phyloP scores from a whole-genome alignment of 1,140 invertebrate genomes.

The Bombus sibiricus region DNA sequence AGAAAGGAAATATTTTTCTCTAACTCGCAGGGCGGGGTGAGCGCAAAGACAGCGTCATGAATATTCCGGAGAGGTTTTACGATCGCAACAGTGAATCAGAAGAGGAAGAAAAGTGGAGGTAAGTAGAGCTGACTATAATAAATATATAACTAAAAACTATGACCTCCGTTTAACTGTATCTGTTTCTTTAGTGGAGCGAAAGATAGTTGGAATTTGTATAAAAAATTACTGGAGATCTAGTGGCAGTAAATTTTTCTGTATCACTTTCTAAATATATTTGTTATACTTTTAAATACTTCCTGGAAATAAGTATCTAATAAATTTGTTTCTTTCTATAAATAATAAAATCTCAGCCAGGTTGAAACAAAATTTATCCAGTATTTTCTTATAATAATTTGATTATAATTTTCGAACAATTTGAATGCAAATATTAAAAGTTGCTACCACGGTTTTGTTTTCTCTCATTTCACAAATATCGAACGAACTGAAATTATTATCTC shows the following conservation, averaged over 20 bases:
- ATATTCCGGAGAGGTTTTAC: constrained; percentile 77
- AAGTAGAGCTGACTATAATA: not conserved
- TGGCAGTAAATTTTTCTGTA: too few species aligned
- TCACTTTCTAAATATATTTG: too few species aligned
- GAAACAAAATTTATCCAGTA: not conserved
- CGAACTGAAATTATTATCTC: too few species aligned
- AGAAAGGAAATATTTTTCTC: constrained; percentile 52
- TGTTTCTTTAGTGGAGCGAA: not conserved
- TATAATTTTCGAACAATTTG: too few species aligned
- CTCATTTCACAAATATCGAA: not conserved
- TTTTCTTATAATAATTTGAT: not conserved
- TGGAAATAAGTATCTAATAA: not conserved
- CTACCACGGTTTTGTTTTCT: not conserved
- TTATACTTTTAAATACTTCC: not conserved
- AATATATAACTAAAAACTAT: not conserved
- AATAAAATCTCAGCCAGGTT: not conserved
- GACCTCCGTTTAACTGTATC: too few species aligned
- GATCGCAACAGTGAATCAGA: constrained; percentile 81
- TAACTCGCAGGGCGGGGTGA: constrained; percentile 78
- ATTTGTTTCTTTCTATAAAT: not conserved
- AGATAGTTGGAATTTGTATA: not conserved
- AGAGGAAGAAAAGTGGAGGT: constrained; percentile 83
- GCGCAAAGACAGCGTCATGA: constrained; percentile 80
- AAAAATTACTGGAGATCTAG: not conserved
- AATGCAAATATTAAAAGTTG: not conserved